These are phyloP conservation scores for Squalus acanthias DNA, from an alignment of 2,797 vertebrate genomes.

Conservation along the genomic window DNA sequence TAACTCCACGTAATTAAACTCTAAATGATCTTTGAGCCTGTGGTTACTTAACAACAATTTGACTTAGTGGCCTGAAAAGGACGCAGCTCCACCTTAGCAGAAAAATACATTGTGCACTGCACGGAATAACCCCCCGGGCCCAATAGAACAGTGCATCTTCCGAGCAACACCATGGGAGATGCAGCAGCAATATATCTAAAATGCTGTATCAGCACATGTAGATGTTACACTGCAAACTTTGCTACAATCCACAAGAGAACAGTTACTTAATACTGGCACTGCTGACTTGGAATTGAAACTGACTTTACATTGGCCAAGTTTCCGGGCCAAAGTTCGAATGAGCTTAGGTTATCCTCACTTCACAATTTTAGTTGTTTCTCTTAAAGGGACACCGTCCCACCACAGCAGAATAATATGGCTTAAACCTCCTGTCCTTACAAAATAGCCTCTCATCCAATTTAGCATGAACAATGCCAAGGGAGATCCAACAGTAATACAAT, in stretches of 20 bases:
- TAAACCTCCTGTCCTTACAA: not conserved
- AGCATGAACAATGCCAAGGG: too few relatives aligned
- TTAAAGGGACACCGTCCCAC: not conserved
- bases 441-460: not conserved
- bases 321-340: not conserved
- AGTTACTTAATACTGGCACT: not conserved
- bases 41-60: too few relatives aligned
- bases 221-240: not conserved
- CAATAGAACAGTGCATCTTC: too few relatives aligned
- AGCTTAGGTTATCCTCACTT: not conserved
- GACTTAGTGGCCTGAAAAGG: too few relatives aligned
- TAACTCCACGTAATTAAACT: too few relatives aligned
- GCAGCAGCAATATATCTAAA: not conserved
- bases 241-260: not conserved
- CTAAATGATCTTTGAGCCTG: too few relatives aligned
- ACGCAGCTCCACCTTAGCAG: too few relatives aligned
- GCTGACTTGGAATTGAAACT: not conserved
- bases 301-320: not conserved
- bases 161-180: too few relatives aligned
- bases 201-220: not conserved
- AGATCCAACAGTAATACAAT: not conserved
- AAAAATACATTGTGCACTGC: too few relatives aligned
- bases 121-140: too few relatives aligned
- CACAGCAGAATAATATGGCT: not conserved
- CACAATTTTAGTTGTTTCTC: not conserved